These are phyloP conservation scores for Diplogasteroides magnus DNA, from an alignment of 1,140 invertebrate genomes.

Conservation along the genomic window DNA sequence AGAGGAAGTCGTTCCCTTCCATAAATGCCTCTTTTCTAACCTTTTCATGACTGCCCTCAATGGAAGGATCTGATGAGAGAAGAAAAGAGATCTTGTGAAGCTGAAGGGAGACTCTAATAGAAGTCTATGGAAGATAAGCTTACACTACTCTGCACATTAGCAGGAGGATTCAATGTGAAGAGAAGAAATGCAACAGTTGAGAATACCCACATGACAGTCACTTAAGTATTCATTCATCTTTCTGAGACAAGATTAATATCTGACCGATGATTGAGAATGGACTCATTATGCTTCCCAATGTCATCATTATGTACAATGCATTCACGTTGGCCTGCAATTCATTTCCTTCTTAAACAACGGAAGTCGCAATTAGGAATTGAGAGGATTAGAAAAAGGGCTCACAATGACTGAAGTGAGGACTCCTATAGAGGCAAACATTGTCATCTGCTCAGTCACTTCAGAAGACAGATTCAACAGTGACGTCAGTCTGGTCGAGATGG, in stretches of 20 bases:
- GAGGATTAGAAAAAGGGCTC: no score
- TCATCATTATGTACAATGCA: background rate
- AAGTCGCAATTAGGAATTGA: background rate
- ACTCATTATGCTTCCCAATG: no score
- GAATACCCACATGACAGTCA: background rate
- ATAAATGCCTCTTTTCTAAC: no score
- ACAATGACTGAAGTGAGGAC: background rate
- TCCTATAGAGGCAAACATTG: background rate
- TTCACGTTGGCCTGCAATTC: background rate
- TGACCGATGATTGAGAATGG: no score
- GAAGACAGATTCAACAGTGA: no score
- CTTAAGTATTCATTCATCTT: background rate
- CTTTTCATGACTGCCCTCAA: no score
- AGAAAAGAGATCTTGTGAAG: no score
- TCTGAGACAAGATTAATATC: background rate
- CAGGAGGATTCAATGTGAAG: background rate
- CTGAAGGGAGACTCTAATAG: no score
- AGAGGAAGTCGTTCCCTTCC: no score
- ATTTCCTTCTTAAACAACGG: background rate
- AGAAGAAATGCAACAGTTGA: background rate
- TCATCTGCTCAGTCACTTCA: background rate
- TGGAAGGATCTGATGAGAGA: no score
- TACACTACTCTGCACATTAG: background rate
- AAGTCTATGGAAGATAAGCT: no score
- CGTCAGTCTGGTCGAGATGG: no score